Evolutionary conservation across 2,113 vertebrate species (phyloP), one percentile per base, ranked within the genome.

Genomic region (Semicossyphus pulcher): DNA sequence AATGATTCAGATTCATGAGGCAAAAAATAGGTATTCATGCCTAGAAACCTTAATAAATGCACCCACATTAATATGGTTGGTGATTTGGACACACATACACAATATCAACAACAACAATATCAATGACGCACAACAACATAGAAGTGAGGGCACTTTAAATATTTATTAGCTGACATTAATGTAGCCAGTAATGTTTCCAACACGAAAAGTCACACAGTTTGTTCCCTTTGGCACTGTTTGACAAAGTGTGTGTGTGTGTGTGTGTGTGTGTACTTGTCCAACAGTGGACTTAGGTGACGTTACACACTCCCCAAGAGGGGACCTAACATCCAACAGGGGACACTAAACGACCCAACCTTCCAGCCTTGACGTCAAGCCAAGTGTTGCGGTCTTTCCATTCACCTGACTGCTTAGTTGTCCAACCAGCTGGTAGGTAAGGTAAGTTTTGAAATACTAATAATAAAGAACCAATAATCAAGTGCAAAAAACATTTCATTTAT

Each of bases 161-260:
- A 57, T 52, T 29, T 34, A 72, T 72, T 23, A 66, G 16, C 21
- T 53, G 36, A 45, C 49, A 59, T 64, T 21, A 53, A 26, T 71
- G 16, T 11, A 12, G 41, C 41, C 31, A 16, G 39, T 23, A 56
- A 54, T 65, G 52, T 51, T 34, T 65, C 39, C 32, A 12, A 54
- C 31, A 42, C 26, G 26, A 74, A 25, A 23, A 60, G 31, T 29
- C 21, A 52, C 21, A 61, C 7, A 26, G 14, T 25, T 4, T 16
- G 2, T 47, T 42, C 32, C 58, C 39, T 34, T 18, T 10, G 10
- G 52, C 52, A 58, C 23, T 31, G 32, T 70, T 39, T 74, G 57
- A 76, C 47, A 68, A 41, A 25, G 32, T 51, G 18, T 29, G 66
- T 59, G 32, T 26, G 42, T n/a, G n/a, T n/a, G n/a, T n/a, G n/a